Conservation (phyloP, 2,797 vertebrate genomes). For the Zalophus californianus region DNA sequence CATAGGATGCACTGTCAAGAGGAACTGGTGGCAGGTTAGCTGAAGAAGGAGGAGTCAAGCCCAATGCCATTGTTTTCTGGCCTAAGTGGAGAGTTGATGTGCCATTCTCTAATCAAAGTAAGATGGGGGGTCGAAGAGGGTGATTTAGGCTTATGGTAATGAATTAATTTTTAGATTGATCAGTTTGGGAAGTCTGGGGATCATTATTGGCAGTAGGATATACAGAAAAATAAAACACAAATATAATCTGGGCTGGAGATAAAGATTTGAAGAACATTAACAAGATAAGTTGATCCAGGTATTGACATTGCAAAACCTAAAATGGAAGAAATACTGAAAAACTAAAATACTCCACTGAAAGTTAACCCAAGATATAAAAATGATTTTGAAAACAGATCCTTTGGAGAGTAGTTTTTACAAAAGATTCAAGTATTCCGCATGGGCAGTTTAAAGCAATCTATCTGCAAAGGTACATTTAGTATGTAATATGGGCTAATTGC, state of each 20-base stretch:
- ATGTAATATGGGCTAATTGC: not conserved
- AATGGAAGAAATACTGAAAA: constrained; percentile 32
- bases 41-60: not conserved
- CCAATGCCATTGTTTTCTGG: not conserved
- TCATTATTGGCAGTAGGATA: not conserved
- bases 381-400: constrained; percentile 8
- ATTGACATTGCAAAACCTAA: not conserved
- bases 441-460: constrained; percentile 40
- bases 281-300: not conserved
- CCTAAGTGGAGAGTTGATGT: not conserved
- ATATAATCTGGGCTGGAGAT: not conserved
- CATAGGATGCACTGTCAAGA: not conserved
- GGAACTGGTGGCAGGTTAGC: not conserved
- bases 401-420: not conserved
- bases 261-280: not conserved
- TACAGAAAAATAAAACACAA: not conserved
- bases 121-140: too few relatives aligned
- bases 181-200: not conserved
- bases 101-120: not conserved
- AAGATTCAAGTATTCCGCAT: not conserved
- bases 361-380: not conserved
- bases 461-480: not conserved
- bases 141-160: not conserved
- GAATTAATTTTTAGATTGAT: not conserved
- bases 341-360: not conserved